Conservation (phyloP, 2,888 invertebrate species). For the Tetanocera ferruginea region DNA sequence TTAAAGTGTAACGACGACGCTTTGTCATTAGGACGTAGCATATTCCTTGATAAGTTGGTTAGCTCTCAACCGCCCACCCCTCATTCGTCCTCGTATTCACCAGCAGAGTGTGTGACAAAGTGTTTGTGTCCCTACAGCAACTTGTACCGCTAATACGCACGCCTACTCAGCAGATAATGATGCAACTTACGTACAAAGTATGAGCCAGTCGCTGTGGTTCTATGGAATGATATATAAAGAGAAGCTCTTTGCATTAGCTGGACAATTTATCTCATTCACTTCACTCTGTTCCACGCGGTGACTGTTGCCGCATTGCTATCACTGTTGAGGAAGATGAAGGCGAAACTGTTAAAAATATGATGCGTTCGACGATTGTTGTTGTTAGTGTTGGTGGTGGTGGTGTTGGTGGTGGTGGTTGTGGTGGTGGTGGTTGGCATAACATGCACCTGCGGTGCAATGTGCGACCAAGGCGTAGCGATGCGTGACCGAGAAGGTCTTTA, state of each 20-base stretch:
- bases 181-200: slow-evolving; percentile 49
- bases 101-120: slow-evolving; percentile 50
- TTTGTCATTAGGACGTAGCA: slow-evolving; percentile 47
- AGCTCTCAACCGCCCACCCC: not conserved
- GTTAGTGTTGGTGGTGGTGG: not conserved
- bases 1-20: slow-evolving; percentile 50
- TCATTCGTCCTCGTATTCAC: not conserved
- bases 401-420: not conserved
- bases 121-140: slow-evolving; percentile 54
- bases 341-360: slow-evolving; percentile 30
- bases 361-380: slow-evolving; percentile 18
- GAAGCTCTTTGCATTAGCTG: slow-evolving; percentile 70
- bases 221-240: slow-evolving; percentile 55
- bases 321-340: slow-evolving; percentile 2
- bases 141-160: slow-evolving; percentile 69
- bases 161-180: slow-evolving; percentile 66
- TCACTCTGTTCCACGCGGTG: not conserved
- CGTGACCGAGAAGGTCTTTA: not conserved
- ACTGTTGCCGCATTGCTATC: not conserved
- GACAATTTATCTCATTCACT: slow-evolving; percentile 68
- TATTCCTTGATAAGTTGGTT: not conserved
- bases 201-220: slow-evolving; percentile 33
- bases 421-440: not conserved
- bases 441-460: slow-evolving; percentile 20
- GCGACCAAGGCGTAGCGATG: not conserved